Evolutionary conservation across 2,888 invertebrate genomes (phyloP), one percentile per base, ranked within the genome.

Genomic region (Pandemis heparana): DNA sequence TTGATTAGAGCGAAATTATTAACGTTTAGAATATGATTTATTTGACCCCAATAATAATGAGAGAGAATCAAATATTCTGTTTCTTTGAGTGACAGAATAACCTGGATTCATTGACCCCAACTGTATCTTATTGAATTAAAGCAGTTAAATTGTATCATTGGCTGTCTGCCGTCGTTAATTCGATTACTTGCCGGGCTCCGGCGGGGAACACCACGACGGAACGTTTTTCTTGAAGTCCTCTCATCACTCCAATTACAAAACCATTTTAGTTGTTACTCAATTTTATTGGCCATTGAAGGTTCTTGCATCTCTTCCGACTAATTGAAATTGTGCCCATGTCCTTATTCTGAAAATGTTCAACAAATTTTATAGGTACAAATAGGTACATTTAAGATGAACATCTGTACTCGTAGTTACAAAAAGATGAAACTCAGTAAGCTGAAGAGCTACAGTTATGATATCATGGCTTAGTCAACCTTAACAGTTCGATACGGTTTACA

Each of bases 91-190:
- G 53, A 81, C 84, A 82, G 85, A 85, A 85, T 88, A 90, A 92
- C 91, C 92, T 85, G 84, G 89, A 90, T 92, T 90, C 87, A 80
- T 84, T 85, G 91, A 89, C 89, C 90, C 86, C 89, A 77, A 86
- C 90, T 88, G 89, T 87, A 89, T 87, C 91, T 80, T 87, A 91
- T 92, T 89, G 85, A 89, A 92, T 92, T 92, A 89, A 91, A 89
- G 87, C 88, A 92, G 91, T 89, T 91, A 89, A 93, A 92, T 93
- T 92, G 92, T 92, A 92, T 92, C 91, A 93, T 89, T 92, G 91
- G 81, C 83, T 82, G 87, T 85, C 87, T 85, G 86, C 87, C 86
- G 85, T 81, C 86, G 76, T 86, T 93, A 91, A 93, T 89, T 92
- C 89, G 88, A 92, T 92, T 91, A 91, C 81, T 84, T 83, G 87